Percentiles rank a stretch among this genome's conserved stretches.
Conservation (phyloP, 2,797 vertebrate genomes). For the Rhadinocentrus ornatus region DNA sequence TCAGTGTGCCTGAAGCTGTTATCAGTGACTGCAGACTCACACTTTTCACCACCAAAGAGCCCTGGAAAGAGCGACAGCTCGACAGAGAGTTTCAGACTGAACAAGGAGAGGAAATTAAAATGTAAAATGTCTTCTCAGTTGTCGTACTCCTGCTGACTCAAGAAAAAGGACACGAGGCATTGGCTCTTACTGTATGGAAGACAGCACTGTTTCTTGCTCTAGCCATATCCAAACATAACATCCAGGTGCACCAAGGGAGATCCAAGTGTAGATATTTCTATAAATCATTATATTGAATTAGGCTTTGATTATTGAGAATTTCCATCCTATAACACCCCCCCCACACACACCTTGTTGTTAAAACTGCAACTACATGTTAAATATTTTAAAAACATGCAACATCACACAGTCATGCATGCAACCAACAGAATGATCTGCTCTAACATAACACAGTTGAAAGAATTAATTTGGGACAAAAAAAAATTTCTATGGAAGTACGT, state of each 20-base stretch:
- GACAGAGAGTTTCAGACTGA: slow-evolving; percentile 26
- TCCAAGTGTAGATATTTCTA: background rate
- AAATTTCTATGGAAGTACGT: too few relatives aligned
- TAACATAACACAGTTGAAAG: too few relatives aligned
- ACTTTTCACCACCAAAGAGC: slow-evolving; percentile 26
- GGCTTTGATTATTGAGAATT: background rate
- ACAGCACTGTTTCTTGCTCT: slow-evolving; percentile 18
- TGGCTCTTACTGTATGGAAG: background rate
- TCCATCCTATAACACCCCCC: too few relatives aligned
- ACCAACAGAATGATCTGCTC: too few relatives aligned
- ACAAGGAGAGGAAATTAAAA: slow-evolving; percentile 47
- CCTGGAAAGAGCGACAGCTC: slow-evolving; percentile 20
- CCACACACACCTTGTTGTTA: too few relatives aligned
- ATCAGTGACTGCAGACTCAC: slow-evolving; percentile 41
- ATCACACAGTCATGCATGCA: too few relatives aligned
- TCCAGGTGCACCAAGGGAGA: slow-evolving; percentile 28
- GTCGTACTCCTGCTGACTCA: slow-evolving; percentile 45
- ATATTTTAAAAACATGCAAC: too few relatives aligned
- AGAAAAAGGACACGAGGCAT: slow-evolving; percentile 34
- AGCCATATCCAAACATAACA: slow-evolving; percentile 16
- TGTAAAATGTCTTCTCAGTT: slow-evolving; percentile 36
- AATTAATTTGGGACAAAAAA: too few relatives aligned
- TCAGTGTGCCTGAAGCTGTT: slow-evolving; percentile 28
- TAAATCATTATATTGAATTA: background rate
- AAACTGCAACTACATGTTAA: too few relatives aligned